Base-by-base conservation (phyloP, 2,797 vertebrate species). In the Sebastes steindachneri region DNA sequence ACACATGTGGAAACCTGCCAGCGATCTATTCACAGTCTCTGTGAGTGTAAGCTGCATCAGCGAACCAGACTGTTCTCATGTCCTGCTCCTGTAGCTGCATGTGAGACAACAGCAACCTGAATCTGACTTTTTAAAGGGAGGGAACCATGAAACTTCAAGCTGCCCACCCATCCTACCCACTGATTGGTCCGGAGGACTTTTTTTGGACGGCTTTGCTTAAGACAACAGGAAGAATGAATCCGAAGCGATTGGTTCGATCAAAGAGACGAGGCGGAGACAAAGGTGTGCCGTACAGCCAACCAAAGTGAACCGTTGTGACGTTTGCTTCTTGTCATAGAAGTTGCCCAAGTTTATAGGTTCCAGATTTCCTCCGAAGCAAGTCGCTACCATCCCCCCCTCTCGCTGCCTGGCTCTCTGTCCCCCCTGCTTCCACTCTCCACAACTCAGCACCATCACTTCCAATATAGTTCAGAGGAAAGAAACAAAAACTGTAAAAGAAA, bases 321-420 rank as follows among this genome's bases (percentile, higher is more conserved):
- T 96, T 95, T 84, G 84, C 76, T 89, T 77, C 95, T 95, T 89
- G 84, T 92, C 88, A 77, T 83, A 91, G 91, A 96, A 95, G 95
- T 95, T 95, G 95, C 92, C 94, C 91, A 92, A 96, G 95, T 96
- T 97, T 97, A 98, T 98, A 94, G 96, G 96, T 97, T 98, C 97
- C 97, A 98, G 97, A 98, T 97, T 97, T 97, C 94, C 85, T 92
- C 86, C 80, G 73, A 92, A 93, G 93, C 80, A 70, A 92, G 87
- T 80, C 54, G 51, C 70, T 85, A 87, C 91, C 89, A 87, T 85
- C 89, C 86, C 88, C 84, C 84, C 80, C 75, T 78, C 77, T 82
- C 3, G 0, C 86, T 68, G 63, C 78, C 57, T 65, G 65, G 21
- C 72, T 84, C 74, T 73, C 71, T 33, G 48, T 62, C 33, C 55